A percentile compares a stretch with the other conserved stretches of the same genome.
Conservation (phyloP, 1,140 invertebrate species). For the Drosophila varians region DNA sequence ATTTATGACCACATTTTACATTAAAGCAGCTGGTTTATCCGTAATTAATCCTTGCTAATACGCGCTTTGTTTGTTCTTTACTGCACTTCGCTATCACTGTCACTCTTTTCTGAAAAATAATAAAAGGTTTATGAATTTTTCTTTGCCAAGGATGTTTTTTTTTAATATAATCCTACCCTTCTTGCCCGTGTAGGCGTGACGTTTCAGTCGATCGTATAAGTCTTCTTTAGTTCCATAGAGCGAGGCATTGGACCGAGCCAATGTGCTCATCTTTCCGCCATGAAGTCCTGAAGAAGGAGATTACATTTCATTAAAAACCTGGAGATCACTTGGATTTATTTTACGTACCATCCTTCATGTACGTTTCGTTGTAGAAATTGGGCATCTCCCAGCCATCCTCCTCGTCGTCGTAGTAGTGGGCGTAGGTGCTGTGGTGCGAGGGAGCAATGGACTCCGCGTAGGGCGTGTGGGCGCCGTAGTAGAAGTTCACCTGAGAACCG, state of each 20-base stretch:
- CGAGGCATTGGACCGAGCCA: slow-evolving; percentile 95
- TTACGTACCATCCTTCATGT: slow-evolving; percentile 98
- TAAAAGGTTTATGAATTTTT: not conserved
- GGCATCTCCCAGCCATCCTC: slow-evolving; percentile 99
- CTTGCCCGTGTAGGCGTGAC: slow-evolving; percentile 97
- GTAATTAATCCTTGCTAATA: slow-evolving; percentile 39
- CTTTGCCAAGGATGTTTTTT: not conserved
- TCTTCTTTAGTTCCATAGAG: slow-evolving; percentile 98
- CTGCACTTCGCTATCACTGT: slow-evolving; percentile 95
- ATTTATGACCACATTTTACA: slow-evolving; percentile 78
- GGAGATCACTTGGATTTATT: too few relatives aligned
- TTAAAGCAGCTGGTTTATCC: slow-evolving; percentile 66
- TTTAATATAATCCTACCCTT: slow-evolving; percentile 88
- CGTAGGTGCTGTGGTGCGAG: slow-evolving; percentile 97
- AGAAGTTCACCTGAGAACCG: slow-evolving; percentile 97
- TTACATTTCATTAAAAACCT: not conserved
- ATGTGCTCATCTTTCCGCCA: slow-evolving; percentile 91
- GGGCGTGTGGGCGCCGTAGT: slow-evolving; percentile 94
- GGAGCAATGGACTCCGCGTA: slow-evolving; percentile 97
- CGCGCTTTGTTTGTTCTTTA: slow-evolving; percentile 84
- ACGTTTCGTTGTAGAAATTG: slow-evolving; percentile 98
- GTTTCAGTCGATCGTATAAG: slow-evolving; percentile 96
- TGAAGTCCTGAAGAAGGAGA: slow-evolving; percentile 48
- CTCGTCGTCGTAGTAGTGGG: slow-evolving; percentile 97
- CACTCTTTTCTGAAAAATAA: slow-evolving; percentile 90